Evolutionary conservation across 1,140 invertebrate species (phyloP), one percentile per base, ranked within the genome.

Genomic region (Chionoecetes opilio): DNA sequence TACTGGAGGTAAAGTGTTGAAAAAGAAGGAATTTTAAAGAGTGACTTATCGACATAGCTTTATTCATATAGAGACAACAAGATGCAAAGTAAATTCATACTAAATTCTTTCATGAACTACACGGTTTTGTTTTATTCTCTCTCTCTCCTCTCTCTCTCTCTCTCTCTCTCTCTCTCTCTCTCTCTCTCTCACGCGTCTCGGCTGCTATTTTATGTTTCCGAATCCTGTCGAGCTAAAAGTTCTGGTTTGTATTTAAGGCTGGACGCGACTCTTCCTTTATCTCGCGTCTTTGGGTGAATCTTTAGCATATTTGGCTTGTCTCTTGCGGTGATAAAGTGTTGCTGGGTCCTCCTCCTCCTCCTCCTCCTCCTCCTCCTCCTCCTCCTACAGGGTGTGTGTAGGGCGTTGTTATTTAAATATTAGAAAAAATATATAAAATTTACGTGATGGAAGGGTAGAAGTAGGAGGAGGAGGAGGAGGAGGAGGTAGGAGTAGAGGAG

Each of bases 121-220:
- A 46, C 41, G 41, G 14, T 14, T n/a, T n/a, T n/a, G n/a, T n/a
- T n/a, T 41, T 41, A 41, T 14, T 41, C 38, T 41, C 38, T 53
- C 46, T 53, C 46, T 53, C 46, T 53, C 46, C 46, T 53, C 46
- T 53, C 46, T 53, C 46, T 53, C 46, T 53, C 46, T 53, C 63
- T 75, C n/a, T 75, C 63, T 75, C 63, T 75, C 63, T 75, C 63
- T 75, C 63, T 75, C 63, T 75, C 63, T 75, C 63, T 75, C 63
- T 75, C 63, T 75, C 63, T 75, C 63, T 75, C 63, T 75, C 63
- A n/a, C 63, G 26, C 63, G n/a, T 75, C 63, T 75, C 63, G 5
- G 41, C 41, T 5, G 14, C 41, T 46, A 46, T 46, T 75, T 21
- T 75, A 5, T 75, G 11, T n/a, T 21, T n/a, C 6, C 0, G 63